Conservation (phyloP, 2,888 invertebrate species). For the Julus scandinavius region DNA sequence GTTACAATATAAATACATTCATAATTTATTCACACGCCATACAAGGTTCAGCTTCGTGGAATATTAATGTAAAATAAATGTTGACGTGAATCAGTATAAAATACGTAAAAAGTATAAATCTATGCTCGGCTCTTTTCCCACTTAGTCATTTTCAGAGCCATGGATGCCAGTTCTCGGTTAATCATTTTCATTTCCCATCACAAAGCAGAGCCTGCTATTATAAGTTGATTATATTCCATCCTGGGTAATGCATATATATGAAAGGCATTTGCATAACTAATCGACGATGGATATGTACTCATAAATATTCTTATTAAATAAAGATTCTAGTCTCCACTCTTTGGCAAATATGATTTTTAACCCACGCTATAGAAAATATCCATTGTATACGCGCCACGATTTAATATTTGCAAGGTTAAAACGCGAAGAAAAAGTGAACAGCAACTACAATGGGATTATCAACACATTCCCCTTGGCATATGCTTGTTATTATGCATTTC, state of each 20-base stretch:
- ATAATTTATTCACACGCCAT: constrained; percentile 16
- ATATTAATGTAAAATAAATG: constrained; percentile 21
- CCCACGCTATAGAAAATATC: not conserved
- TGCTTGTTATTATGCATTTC: constrained; percentile 34
- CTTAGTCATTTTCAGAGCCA: not conserved
- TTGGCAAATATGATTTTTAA: constrained; percentile 9
- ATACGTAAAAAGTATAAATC: constrained; percentile 17
- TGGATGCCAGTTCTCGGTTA: not conserved
- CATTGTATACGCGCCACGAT: not conserved
- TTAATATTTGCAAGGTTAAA: not conserved
- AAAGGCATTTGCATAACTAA: constrained; percentile 42
- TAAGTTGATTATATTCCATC: constrained; percentile 38
- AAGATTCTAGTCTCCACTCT: constrained; percentile 10
- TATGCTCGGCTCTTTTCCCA: not conserved
- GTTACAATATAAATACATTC: not conserved
- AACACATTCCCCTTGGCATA: constrained; percentile 29
- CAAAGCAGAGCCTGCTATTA: constrained; percentile 7
- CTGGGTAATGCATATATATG: constrained; percentile 37
- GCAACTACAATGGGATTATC: constrained; percentile 3
- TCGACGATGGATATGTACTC: constrained; percentile 34
- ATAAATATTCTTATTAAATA: constrained; percentile 42
- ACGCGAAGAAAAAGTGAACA: constrained; percentile 1
- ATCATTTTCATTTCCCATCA: constrained; percentile 10
- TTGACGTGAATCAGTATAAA: not conserved
- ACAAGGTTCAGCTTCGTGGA: not conserved